Evolutionary conservation across 2,888 invertebrate genomes (phyloP).

Genomic region (Meiosimyza platycephala): DNA sequence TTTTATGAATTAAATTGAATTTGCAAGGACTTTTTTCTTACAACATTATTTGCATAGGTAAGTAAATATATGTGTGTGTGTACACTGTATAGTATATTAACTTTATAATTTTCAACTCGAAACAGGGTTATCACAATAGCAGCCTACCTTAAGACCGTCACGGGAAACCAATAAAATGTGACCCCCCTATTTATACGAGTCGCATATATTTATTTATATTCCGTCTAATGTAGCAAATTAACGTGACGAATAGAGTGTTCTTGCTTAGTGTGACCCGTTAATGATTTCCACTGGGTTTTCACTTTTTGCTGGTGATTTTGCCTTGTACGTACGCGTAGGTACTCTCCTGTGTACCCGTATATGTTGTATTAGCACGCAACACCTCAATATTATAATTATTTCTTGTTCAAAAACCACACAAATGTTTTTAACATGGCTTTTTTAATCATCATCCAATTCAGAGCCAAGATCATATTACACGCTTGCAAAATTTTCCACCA

Average conservation of each 20-base stretch:
- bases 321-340: no score
- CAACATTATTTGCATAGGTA: neutral
- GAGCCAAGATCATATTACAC: slow-evolving; percentile 20
- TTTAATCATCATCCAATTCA: neutral
- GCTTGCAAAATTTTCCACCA: slow-evolving; percentile 4
- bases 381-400: slow-evolving; percentile 8
- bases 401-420: neutral
- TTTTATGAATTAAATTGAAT: neutral
- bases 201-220: no score
- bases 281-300: neutral
- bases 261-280: slow-evolving; percentile 15
- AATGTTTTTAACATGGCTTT: no score
- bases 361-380: slow-evolving; percentile 17
- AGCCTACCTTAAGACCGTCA: no score
- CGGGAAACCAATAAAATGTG: no score
- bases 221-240: neutral
- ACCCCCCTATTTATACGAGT: neutral
- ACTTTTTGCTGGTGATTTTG: no score
- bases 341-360: no score
- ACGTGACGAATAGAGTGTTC: slow-evolving; percentile 7
- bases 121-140: no score
- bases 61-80: no score
- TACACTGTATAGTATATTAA: no score
- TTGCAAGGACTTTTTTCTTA: neutral
- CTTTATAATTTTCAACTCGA: no score